A percentile compares a stretch with the other conserved stretches of the same genome.
These are phyloP conservation scores for Amphibalanus amphitrite DNA, from an alignment of 1,140 invertebrate species.

Conservation along the genomic window DNA sequence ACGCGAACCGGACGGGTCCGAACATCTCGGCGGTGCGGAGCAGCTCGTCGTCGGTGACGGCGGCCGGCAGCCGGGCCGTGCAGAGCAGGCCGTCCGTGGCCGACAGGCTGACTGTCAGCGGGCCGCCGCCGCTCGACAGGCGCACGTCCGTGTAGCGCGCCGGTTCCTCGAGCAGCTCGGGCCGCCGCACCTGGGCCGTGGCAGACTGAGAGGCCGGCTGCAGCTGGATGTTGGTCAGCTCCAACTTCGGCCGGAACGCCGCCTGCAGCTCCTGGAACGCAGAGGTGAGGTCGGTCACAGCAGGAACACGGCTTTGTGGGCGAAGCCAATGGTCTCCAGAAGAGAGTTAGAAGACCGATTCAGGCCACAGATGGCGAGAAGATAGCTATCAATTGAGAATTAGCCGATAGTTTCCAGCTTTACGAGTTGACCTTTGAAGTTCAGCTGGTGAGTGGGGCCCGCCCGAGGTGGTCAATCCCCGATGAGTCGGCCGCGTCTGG, in stretches of 20 bases:
- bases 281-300: too few species aligned
- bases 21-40: conserved; percentile 28
- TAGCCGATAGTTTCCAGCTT: too few species aligned
- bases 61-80: conserved; percentile 33
- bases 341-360: too few species aligned
- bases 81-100: conserved; percentile 36
- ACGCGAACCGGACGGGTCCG: conserved; percentile 32
- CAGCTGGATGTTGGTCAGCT: conserved; percentile 14
- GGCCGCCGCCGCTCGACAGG: conserved; percentile 25
- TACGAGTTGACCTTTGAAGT: too few species aligned
- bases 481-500: too few species aligned
- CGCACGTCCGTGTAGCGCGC: background rate
- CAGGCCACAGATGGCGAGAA: too few species aligned
- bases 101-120: conserved; percentile 29
- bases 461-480: too few species aligned
- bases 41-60: conserved; percentile 33
- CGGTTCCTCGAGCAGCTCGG: conserved; percentile 3
- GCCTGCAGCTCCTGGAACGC: background rate
- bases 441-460: too few species aligned
- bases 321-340: too few species aligned
- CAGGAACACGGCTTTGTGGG: too few species aligned
- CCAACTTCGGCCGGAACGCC: conserved; percentile 14
- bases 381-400: too few species aligned
- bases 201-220: conserved; percentile 10
- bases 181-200: conserved; percentile 2